Evolutionary conservation across 2,797 vertebrate species (phyloP).

Genomic region (Acrossocheilus fasciatus): DNA sequence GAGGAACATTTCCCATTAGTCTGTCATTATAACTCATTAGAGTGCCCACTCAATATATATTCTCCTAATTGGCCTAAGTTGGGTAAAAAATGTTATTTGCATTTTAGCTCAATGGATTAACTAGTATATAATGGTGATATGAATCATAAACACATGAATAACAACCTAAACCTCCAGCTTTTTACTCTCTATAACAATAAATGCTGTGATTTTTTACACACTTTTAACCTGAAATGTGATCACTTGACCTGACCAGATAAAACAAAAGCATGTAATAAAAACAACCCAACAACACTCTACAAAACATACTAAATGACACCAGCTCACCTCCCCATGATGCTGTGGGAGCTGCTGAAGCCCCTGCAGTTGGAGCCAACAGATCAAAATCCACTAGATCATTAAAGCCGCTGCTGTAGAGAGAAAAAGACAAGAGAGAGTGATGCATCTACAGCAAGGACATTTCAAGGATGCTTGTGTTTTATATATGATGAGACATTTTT

Average conservation of each 20-base stretch:
- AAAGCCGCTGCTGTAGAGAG: conserved; percentile 72
- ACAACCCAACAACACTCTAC: not conserved
- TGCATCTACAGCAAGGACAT: conserved; percentile 16
- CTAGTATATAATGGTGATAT: not conserved
- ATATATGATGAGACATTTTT: not conserved
- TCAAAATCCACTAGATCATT: conserved; percentile 88
- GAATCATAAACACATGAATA: not conserved
- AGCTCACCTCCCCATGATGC: conserved; percentile 92
- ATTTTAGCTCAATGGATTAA: not conserved
- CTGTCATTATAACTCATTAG: conserved; percentile 23
- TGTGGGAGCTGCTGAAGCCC: conserved; percentile 73
- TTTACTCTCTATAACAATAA: not conserved
- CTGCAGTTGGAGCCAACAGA: conserved; percentile 76
- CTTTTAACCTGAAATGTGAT: not conserved
- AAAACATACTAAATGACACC: not conserved
- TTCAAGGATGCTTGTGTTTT: conserved; percentile 22
- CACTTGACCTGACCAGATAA: not conserved
- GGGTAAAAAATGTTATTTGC: not conserved
- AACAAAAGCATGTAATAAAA: conserved; percentile 5
- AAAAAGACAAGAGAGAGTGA: conserved; percentile 6
- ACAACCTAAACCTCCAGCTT: not conserved
- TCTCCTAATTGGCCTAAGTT: conserved; percentile 1
- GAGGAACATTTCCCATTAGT: conserved; percentile 16
- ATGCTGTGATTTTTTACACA: not conserved
- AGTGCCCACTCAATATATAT: not conserved